Evolutionary conservation across 2,797 vertebrate species (phyloP).

Genomic region (Ptychobarbus kaznakovi): DNA sequence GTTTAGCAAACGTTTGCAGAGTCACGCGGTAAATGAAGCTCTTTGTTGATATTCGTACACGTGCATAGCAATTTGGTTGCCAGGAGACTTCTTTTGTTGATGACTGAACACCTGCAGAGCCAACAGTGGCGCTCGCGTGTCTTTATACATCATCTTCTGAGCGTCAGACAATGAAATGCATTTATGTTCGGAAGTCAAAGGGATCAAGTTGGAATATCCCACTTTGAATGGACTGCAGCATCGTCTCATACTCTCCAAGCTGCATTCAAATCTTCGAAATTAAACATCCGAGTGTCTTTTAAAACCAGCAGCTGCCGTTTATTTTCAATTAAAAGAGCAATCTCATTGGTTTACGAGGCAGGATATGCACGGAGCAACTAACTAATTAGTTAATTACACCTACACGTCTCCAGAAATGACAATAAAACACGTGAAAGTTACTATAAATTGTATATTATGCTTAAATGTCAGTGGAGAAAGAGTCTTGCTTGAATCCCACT

Average conservation of each 20-base stretch:
- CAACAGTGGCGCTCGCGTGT: neutral
- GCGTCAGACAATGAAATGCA: neutral
- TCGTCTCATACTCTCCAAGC: neutral
- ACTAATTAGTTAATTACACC: conserved; percentile 38
- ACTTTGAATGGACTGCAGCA: neutral
- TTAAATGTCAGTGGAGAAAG: neutral
- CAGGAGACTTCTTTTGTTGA: conserved; percentile 20
- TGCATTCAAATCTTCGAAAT: neutral
- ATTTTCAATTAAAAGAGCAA: conserved; percentile 24
- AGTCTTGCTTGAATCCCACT: neutral
- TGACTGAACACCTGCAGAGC: conserved; percentile 15
- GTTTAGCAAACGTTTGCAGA: conserved; percentile 9
- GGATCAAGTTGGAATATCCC: neutral
- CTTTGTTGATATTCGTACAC: conserved; percentile 20
- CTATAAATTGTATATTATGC: neutral
- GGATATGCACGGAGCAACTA: neutral
- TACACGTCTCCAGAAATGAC: neutral
- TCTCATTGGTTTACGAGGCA: conserved; percentile 30
- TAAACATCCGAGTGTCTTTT: neutral
- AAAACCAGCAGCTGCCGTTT: conserved; percentile 2
- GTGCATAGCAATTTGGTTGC: conserved; percentile 27
- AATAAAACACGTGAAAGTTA: neutral
- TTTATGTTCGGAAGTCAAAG: neutral
- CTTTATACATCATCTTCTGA: neutral
- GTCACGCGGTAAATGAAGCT: neutral